phyloP scores from a whole-genome alignment of 2,113 vertebrate species.

The Zapus hudsonius region DNA sequence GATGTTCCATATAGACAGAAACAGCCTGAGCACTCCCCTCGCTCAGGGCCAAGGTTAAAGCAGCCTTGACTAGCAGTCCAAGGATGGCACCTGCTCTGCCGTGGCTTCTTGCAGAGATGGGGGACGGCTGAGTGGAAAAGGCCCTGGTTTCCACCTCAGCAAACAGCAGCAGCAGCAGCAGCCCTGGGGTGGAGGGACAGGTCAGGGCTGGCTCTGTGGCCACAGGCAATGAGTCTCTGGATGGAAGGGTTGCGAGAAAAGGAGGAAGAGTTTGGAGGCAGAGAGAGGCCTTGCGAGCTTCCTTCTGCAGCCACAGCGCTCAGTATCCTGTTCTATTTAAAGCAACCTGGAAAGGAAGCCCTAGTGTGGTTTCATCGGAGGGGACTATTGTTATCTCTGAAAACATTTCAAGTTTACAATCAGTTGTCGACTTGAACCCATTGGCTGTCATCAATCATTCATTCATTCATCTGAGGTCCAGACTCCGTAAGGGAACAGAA shows the following conservation, averaged over 20 bases:
- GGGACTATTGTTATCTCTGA: slow-evolving; percentile 62
- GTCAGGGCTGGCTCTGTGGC: neutral
- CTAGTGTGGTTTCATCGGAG: slow-evolving; percentile 8
- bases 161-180: neutral
- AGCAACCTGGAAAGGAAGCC: slow-evolving; percentile 61
- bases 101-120: neutral
- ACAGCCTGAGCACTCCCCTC: neutral
- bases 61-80: neutral
- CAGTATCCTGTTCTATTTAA: slow-evolving; percentile 56
- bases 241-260: neutral
- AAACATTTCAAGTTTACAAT: slow-evolving; percentile 61
- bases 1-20: neutral
- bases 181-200: neutral
- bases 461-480: neutral
- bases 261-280: neutral
- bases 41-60: neutral
- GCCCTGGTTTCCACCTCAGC: neutral
- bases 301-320: neutral
- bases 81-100: neutral
- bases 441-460: neutral
- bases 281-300: neutral
- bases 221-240: neutral
- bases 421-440: neutral
- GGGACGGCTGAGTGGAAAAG: neutral
- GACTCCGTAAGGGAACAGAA: neutral